Conservation (phyloP, 2,113 vertebrate species). For the Bos indicus region DNA sequence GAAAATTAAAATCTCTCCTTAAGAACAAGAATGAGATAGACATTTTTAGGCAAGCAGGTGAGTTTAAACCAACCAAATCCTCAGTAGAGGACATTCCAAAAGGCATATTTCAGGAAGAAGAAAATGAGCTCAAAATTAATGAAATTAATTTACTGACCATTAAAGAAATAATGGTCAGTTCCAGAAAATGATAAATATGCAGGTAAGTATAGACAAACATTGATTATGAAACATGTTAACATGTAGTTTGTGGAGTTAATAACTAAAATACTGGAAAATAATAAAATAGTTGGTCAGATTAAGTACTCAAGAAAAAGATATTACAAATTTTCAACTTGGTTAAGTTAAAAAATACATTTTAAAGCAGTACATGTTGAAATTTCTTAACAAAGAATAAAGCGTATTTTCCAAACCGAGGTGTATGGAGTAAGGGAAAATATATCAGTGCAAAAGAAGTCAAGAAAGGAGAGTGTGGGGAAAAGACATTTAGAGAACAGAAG, state of each 20-base stretch:
- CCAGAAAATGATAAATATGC: neutral
- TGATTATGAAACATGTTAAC: neutral
- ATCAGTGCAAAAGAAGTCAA: neutral
- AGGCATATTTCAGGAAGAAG: neutral
- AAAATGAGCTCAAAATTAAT: neutral
- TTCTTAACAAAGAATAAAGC: neutral
- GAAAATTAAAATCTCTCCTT: neutral
- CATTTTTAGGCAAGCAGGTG: neutral
- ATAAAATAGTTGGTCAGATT: neutral
- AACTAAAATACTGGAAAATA: neutral
- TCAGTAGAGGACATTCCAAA: neutral
- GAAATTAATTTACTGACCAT: neutral
- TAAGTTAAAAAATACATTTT: neutral
- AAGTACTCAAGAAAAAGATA: neutral
- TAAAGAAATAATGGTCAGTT: neutral
- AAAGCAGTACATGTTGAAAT: neutral
- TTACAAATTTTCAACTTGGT: neutral
- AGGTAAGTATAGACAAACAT: neutral
- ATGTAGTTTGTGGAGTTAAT: neutral
- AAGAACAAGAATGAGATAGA: neutral
- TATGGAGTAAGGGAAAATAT: neutral
- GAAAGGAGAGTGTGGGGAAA: neutral
- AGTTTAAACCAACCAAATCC: neutral
- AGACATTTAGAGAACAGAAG: neutral
- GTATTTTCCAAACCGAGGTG: neutral